Conservation (phyloP, 2,888 invertebrate genomes). For the Cheilosia urbana region DNA sequence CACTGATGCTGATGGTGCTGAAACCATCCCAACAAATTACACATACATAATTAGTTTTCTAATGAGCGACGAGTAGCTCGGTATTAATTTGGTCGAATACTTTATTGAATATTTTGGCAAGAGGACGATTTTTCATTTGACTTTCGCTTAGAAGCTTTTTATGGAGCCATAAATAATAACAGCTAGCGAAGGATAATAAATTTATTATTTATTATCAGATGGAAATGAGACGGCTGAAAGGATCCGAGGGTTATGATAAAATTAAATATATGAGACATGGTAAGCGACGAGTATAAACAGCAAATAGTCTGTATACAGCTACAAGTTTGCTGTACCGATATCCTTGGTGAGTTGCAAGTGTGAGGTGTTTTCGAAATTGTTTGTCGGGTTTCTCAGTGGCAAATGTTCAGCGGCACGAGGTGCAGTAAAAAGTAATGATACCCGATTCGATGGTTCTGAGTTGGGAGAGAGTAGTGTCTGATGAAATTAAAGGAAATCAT, state of each 20-base stretch:
- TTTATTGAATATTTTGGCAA: background rate
- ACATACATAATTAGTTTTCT: slow-evolving; percentile 40
- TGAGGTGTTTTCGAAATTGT: background rate
- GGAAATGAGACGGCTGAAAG: slow-evolving; percentile 7
- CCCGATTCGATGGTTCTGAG: background rate
- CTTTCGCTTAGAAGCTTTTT: slow-evolving; percentile 23
- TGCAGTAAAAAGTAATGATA: slow-evolving; percentile 12
- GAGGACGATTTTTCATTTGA: slow-evolving; percentile 11
- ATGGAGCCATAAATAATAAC: slow-evolving; percentile 47
- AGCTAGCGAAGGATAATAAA: slow-evolving; percentile 36
- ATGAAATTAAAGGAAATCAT: slow-evolving; percentile 4
- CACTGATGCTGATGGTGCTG: slow-evolving; percentile 27
- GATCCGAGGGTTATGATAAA: slow-evolving; percentile 11
- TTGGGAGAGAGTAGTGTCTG: background rate
- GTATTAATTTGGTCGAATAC: slow-evolving; percentile 3
- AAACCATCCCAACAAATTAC: slow-evolving; percentile 27
- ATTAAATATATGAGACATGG: slow-evolving; percentile 1
- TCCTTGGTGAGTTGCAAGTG: background rate
- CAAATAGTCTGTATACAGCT: background rate
- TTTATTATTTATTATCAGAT: slow-evolving; percentile 41
- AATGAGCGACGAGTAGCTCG: slow-evolving; percentile 23
- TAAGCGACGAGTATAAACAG: background rate
- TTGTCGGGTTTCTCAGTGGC: background rate
- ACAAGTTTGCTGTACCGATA: background rate
- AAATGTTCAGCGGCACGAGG: background rate